These are phyloP conservation scores for Tenthredo distinguenda DNA, from an alignment of 2,888 invertebrate species.

Conservation along the genomic window DNA sequence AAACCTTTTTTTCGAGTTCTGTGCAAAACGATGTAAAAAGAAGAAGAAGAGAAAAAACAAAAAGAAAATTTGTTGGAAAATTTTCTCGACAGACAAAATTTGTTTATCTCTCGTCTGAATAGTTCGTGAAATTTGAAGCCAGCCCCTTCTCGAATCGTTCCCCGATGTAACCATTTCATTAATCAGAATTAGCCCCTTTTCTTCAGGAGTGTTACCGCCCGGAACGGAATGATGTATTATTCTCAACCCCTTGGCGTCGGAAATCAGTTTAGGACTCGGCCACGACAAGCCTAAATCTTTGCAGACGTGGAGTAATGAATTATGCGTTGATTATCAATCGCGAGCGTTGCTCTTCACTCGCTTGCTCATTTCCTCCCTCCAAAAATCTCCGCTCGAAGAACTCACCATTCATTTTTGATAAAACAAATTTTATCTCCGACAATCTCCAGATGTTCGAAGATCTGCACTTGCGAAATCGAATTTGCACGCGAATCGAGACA, in stretches of 20 bases:
- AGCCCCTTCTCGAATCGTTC: background rate
- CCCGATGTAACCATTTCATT: background rate
- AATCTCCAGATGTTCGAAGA: background rate
- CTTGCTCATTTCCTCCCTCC: background rate
- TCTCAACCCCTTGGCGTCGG: constrained; percentile 10
- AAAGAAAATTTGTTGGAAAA: background rate
- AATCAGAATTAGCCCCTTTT: constrained; percentile 19
- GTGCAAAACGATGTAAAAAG: background rate
- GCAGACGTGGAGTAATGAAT: background rate
- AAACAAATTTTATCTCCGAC: background rate
- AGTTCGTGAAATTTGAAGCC: background rate
- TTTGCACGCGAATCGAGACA: background rate
- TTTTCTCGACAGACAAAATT: background rate
- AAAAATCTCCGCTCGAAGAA: background rate
- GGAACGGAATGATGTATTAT: constrained; percentile 26
- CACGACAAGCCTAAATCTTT: background rate
- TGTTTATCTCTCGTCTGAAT: background rate
- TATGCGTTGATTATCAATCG: constrained; percentile 1
- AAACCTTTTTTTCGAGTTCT: background rate
- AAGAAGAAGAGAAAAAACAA: background rate
- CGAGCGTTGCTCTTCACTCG: background rate
- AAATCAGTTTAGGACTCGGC: background rate
- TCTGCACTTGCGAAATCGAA: background rate
- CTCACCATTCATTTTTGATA: too few relatives aligned
- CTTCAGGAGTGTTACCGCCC: background rate